Evolutionary conservation across 2,888 invertebrate species (phyloP).

Genomic region (Aphodius sticticus): DNA sequence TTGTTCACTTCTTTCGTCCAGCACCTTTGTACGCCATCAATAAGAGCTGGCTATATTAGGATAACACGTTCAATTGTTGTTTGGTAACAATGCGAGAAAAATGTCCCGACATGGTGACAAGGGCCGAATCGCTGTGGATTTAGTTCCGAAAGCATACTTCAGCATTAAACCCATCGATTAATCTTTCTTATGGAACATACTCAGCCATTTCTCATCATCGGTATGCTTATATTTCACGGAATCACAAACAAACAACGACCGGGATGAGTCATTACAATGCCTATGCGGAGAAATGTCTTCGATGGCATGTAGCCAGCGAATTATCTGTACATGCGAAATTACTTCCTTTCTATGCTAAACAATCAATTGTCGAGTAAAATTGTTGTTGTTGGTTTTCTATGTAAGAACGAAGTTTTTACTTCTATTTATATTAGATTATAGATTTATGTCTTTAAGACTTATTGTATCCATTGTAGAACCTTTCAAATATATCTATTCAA

Average conservation of each 20-base stretch:
- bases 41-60: neutral
- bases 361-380: neutral
- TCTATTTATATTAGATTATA: no score
- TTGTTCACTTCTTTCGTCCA: neutral
- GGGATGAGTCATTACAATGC: neutral
- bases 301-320: neutral
- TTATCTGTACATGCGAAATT: neutral
- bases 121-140: neutral
- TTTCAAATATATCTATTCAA: no score
- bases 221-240: neutral
- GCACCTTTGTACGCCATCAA: neutral
- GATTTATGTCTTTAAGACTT: no score
- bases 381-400: no score
- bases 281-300: conserved; percentile 4
- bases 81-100: neutral
- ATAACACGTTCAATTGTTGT: conserved; percentile 4
- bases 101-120: neutral
- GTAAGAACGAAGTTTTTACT: neutral
- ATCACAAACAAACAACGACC: conserved; percentile 4
- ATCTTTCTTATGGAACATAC: neutral
- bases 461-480: no score
- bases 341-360: neutral
- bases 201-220: neutral
- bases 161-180: neutral
- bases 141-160: neutral